A percentile compares a stretch with the other conserved stretches of the same genome.
Conservation (phyloP, 1,140 invertebrate species). For the Copidosoma floridanum region DNA sequence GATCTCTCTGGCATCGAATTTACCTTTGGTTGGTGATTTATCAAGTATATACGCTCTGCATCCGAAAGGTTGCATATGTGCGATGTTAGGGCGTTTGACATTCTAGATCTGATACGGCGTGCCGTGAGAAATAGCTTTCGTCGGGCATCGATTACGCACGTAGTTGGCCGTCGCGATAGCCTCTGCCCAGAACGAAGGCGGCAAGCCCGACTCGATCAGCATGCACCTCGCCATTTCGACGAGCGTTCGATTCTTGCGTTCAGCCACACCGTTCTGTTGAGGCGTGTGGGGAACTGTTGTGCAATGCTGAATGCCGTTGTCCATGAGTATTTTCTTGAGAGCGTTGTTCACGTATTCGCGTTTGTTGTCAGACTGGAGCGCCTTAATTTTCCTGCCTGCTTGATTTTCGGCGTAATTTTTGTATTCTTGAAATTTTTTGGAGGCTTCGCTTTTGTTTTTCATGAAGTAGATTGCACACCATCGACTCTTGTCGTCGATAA, state of each 20-base stretch:
- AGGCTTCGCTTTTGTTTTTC: too few species aligned
- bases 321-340: too few species aligned
- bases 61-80: slow-evolving; percentile 48
- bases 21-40: slow-evolving; percentile 37
- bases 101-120: slow-evolving; percentile 50
- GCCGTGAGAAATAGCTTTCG: slow-evolving; percentile 44
- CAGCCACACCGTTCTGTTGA: too few species aligned
- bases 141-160: slow-evolving; percentile 29
- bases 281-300: slow-evolving; percentile 32
- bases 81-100: slow-evolving; percentile 50
- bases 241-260: too few species aligned
- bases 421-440: too few species aligned
- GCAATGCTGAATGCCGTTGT: slow-evolving; percentile 8
- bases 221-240: too few species aligned
- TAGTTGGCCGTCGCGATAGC: slow-evolving; percentile 32
- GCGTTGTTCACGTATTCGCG: too few species aligned
- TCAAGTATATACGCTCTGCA: slow-evolving; percentile 47
- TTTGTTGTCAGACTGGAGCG: too few species aligned
- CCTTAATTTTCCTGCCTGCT: too few species aligned
- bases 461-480: not conserved
- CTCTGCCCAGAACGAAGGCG: slow-evolving; percentile 24
- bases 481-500: not conserved
- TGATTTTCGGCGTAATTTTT: too few species aligned
- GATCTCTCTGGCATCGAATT: slow-evolving; percentile 31
- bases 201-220: slow-evolving; percentile 27